Evolutionary conservation across 2,113 vertebrate species (phyloP), one percentile per base, ranked within the genome.

Genomic region (Stigmatopora argus): DNA sequence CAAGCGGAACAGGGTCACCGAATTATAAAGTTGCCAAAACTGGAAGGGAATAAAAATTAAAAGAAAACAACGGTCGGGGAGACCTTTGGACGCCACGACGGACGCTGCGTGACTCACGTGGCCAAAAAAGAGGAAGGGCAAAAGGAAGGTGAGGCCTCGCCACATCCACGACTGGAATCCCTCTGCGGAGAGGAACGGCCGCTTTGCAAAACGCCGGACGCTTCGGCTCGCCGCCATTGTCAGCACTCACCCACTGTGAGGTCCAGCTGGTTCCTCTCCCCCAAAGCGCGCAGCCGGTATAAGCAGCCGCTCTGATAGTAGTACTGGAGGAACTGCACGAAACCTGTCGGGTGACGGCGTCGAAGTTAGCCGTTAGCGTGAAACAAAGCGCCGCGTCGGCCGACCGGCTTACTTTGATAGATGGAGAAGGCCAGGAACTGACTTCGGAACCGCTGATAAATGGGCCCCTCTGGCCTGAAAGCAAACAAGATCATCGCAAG

Each of bases 131-230:
- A 99, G 90, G 78, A 96, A 97, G 1, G 97, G 96, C 64, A 99
- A 89, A 53, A 99, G 92, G 81, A 99, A 99, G 0, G 97, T 96
- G 78, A 99, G 92, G 3, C 97, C 97, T 69, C 96, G 90, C 97
- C 97, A 99, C 97, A 99, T 99, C 97, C 97, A 99, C 14, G 97
- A 98, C 90, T 99, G 97, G 83, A 99, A 99, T 34, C 97, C 97
- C 86, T 99, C 97, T 99, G 89, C 67, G 67, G 49, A 78, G 56
- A 84, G 19, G 78, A 31, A 31, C 26, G 26, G 26, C 26, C 26
- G 26, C 26, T 31, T 31, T 31, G 26, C 26, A 31, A 31, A 31
- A 31, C 26, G 26, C 26, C 26, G 26, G 26, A 31, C 26, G 26
- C 5, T 9, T 11, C 2, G 7, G 7, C 14, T 57, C 1, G 13